Evolutionary conservation across 2,113 vertebrate genomes (phyloP).

Genomic region (Rhegmatorhina hoffmannsi): DNA sequence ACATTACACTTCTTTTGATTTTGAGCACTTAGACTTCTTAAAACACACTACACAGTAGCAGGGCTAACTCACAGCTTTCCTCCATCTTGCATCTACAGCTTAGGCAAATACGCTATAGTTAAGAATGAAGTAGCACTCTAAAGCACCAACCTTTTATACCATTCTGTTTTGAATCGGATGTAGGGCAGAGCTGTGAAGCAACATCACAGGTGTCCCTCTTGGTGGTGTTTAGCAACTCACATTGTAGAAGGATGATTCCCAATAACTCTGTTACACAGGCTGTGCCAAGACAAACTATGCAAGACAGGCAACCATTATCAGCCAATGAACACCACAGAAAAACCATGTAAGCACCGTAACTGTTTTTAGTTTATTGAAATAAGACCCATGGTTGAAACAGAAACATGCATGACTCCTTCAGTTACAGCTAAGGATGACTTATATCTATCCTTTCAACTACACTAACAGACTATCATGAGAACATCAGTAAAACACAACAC

Average conservation of each 20-base stretch:
- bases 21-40: not conserved
- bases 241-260: not conserved
- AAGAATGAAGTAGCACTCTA: not conserved
- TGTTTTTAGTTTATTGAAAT: not conserved
- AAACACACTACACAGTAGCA: not conserved
- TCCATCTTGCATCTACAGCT: not conserved
- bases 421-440: not conserved
- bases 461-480: not conserved
- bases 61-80: not conserved
- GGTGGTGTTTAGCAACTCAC: not conserved
- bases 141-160: not conserved
- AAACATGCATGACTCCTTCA: not conserved
- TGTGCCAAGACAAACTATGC: not conserved
- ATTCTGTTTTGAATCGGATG: not conserved
- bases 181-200: not conserved
- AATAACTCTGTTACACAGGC: not conserved
- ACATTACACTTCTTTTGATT: not conserved
- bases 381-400: not conserved
- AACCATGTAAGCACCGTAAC: not conserved
- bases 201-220: not conserved
- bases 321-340: not conserved
- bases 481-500: not conserved
- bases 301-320: not conserved
- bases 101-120: not conserved
- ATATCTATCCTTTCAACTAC: not conserved